These are phyloP conservation scores for Zaprionus lineosus DNA, from an alignment of 2,888 invertebrate species.

Conservation along the genomic window DNA sequence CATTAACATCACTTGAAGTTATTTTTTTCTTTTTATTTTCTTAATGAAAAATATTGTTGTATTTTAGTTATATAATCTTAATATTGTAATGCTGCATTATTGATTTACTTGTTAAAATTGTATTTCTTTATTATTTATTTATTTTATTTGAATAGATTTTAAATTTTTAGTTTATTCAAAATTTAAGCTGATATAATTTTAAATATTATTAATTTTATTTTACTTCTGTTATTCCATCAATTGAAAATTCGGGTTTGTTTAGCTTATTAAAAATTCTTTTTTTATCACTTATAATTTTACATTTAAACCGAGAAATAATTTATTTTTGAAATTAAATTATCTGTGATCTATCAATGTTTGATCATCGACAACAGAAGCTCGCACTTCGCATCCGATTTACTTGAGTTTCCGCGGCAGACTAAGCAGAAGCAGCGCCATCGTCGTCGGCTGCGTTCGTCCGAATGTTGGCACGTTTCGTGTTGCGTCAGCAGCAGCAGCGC, in stretches of 20 bases:
- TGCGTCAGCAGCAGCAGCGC: conserved; percentile 16
- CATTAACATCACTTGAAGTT: too few relatives aligned
- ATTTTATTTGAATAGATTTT: neutral
- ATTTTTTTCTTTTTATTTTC: too few relatives aligned
- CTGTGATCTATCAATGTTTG: conserved; percentile 16
- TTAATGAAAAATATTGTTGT: too few relatives aligned
- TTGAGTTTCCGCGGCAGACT: conserved; percentile 65
- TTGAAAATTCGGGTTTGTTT: too few relatives aligned
- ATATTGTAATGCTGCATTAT: too few relatives aligned
- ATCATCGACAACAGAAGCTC: neutral
- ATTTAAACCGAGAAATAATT: neutral
- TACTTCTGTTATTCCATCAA: too few relatives aligned
- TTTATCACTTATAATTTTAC: neutral
- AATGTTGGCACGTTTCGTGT: conserved; percentile 24
- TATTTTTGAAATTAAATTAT: neutral
- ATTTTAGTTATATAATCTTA: too few relatives aligned
- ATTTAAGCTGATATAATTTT: too few relatives aligned
- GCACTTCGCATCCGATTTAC: conserved; percentile 46
- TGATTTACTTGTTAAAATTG: neutral
- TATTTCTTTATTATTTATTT: neutral
- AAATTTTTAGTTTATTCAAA: too few relatives aligned
- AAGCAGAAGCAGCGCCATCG: conserved; percentile 21
- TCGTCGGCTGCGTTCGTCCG: conserved; percentile 19
- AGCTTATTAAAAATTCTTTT: neutral
- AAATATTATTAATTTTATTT: too few relatives aligned